These are phyloP conservation scores for Chorisops tibialis DNA, from an alignment of 2,888 invertebrate genomes.

Conservation along the genomic window DNA sequence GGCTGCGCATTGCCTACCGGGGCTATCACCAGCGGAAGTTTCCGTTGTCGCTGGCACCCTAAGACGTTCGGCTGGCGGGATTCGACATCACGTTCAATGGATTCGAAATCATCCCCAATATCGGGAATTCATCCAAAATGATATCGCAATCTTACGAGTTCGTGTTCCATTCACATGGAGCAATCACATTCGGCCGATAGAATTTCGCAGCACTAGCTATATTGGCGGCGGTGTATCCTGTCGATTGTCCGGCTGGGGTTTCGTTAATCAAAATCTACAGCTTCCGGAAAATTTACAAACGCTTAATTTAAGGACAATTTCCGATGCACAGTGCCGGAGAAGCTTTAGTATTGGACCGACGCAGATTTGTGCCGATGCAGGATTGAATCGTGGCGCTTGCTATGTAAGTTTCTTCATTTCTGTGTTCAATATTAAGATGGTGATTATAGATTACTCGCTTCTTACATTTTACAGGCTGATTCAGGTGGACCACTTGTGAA, in stretches of 20 bases:
- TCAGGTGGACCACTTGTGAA: constrained; percentile 50
- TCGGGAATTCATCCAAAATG: constrained; percentile 45
- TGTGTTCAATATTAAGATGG: no score
- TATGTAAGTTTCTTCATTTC: constrained; percentile 45
- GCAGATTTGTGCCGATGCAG: constrained; percentile 46
- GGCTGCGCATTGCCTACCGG: constrained; percentile 47
- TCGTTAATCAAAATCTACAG: constrained; percentile 23
- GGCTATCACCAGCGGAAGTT: constrained; percentile 33
- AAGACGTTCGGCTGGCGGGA: constrained; percentile 35
- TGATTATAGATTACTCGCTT: no score
- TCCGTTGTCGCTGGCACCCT: constrained; percentile 34
- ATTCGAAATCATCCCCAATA: constrained; percentile 47
- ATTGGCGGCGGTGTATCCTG: constrained; percentile 43
- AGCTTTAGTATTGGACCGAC: constrained; percentile 44
- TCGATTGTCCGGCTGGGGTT: constrained; percentile 45
- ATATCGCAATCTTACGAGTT: constrained; percentile 48
- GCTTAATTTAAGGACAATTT: constrained; percentile 43
- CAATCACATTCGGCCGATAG: constrained; percentile 50
- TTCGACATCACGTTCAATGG: constrained; percentile 42
- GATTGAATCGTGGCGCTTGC: constrained; percentile 42
- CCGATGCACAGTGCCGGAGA: constrained; percentile 42
- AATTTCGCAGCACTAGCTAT: constrained; percentile 41
- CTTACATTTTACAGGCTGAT: constrained; percentile 42
- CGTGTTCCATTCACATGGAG: constrained; percentile 43
- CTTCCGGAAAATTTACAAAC: constrained; percentile 43